A percentile compares a stretch with the other conserved stretches of the same genome.
These are phyloP conservation scores for Popillia japonica DNA, from an alignment of 1,140 invertebrate species.

Conservation along the genomic window DNA sequence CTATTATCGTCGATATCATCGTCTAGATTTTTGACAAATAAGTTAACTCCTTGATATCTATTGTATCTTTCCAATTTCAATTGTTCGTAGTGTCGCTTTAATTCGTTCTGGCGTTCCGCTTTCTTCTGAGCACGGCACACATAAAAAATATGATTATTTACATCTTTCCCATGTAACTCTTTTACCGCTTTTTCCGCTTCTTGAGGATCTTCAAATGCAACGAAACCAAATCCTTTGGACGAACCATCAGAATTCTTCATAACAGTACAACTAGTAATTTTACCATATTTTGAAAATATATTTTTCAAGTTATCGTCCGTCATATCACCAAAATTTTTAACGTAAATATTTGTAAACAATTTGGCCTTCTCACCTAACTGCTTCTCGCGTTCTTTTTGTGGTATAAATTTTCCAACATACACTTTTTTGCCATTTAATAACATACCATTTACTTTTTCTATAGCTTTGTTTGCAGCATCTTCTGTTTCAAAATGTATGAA, in stretches of 20 bases:
- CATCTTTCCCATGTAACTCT: slow-evolving; percentile 89
- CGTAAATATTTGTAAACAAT: too few species aligned
- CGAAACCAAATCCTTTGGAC: slow-evolving; percentile 98
- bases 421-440: slow-evolving; percentile 83
- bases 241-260: slow-evolving; percentile 92
- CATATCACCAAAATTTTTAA: too few species aligned
- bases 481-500: slow-evolving; percentile 97
- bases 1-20: slow-evolving; percentile 72
- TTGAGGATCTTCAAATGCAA: slow-evolving; percentile 96
- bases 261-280: slow-evolving; percentile 93
- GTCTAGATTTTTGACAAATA: slow-evolving; percentile 81
- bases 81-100: slow-evolving; percentile 95
- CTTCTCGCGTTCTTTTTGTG: slow-evolving; percentile 72
- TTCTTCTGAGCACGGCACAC: slow-evolving; percentile 99
- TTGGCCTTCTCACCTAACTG: slow-evolving; percentile 85
- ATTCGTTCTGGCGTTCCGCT: slow-evolving; percentile 94
- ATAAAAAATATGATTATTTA: slow-evolving; percentile 83
- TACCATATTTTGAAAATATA: too few species aligned
- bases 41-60: slow-evolving; percentile 82
- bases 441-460: slow-evolving; percentile 94
- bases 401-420: slow-evolving; percentile 79
- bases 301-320: too few species aligned
- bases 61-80: slow-evolving; percentile 93
- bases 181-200: slow-evolving; percentile 91
- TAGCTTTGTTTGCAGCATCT: slow-evolving; percentile 89